Conservation (phyloP, 2,113 vertebrate genomes). For the Isichthys henryi region DNA sequence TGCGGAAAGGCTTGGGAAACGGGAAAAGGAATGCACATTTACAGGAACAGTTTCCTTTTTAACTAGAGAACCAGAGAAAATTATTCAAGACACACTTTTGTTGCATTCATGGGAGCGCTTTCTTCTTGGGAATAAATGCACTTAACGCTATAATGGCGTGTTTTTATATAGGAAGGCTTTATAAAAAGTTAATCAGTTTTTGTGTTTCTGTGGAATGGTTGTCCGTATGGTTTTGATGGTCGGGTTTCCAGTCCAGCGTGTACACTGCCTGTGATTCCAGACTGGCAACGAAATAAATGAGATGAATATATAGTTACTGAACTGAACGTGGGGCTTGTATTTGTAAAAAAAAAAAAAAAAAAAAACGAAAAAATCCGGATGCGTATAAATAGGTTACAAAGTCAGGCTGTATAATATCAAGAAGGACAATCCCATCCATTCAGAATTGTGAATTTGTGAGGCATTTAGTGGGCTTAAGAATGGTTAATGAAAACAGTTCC, state of each 20-base stretch:
- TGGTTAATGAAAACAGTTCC: background rate
- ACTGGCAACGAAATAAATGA: background rate
- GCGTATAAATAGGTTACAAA: background rate
- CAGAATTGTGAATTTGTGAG: background rate
- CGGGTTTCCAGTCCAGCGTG: background rate
- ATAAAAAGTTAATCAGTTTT: background rate
- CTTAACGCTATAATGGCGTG: background rate
- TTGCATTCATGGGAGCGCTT: background rate
- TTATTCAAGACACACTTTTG: background rate
- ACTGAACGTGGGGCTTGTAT: background rate
- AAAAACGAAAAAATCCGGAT: background rate
- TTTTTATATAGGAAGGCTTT: background rate
- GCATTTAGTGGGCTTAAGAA: background rate
- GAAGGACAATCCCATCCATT: background rate
- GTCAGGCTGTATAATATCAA: background rate
- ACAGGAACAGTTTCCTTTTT: background rate
- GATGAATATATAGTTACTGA: background rate
- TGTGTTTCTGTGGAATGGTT: background rate
- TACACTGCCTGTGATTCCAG: background rate
- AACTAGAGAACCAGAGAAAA: background rate
- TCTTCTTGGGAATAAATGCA: background rate
- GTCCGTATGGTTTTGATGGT: background rate
- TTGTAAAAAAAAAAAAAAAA: background rate
- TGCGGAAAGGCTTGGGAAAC: slow-evolving; percentile 54
- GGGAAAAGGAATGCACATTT: slow-evolving; percentile 2